These are phyloP conservation scores for Ennomos fuscantarius DNA, from an alignment of 2,888 invertebrate genomes.

Conservation along the genomic window DNA sequence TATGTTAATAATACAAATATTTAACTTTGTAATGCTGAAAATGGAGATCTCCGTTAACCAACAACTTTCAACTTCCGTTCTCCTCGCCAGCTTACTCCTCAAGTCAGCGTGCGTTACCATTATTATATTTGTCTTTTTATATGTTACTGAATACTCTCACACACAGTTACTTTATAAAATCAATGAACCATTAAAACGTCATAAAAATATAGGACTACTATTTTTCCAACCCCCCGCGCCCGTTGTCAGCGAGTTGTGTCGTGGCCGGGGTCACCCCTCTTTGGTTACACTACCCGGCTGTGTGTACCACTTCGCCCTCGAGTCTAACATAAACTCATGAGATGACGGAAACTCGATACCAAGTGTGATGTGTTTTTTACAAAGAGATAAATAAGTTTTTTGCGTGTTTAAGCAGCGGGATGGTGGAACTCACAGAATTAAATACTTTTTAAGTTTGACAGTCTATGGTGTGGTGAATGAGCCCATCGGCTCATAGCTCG, in stretches of 20 bases:
- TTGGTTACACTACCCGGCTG: conserved; percentile 34
- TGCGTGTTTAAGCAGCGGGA: too few species aligned
- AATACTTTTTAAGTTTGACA: too few species aligned
- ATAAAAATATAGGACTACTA: conserved; percentile 4
- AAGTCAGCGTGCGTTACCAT: too few species aligned
- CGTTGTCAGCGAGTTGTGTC: conserved; percentile 1
- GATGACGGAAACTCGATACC: conserved; percentile 58
- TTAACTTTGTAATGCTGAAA: too few species aligned
- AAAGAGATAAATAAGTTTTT: too few species aligned
- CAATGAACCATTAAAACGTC: conserved; percentile 16
- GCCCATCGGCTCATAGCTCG: too few species aligned
- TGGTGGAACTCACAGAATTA: too few species aligned
- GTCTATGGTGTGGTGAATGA: too few species aligned
- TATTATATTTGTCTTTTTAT: not conserved
- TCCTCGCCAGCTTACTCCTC: too few species aligned
- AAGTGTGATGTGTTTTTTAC: conserved; percentile 15
- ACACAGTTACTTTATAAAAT: conserved; percentile 14
- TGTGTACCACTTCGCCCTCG: conserved; percentile 12
- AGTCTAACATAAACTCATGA: conserved; percentile 10
- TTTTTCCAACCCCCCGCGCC: conserved; percentile 10
- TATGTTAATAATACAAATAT: too few species aligned
- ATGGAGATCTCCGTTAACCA: too few species aligned
- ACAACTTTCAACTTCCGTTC: too few species aligned
- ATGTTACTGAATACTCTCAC: conserved; percentile 1
- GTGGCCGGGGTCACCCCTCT: conserved; percentile 26